A percentile compares a stretch with the other conserved stretches of the same genome.
Conservation (phyloP, 2,797 vertebrate species). For the Myripristis jacobus region DNA sequence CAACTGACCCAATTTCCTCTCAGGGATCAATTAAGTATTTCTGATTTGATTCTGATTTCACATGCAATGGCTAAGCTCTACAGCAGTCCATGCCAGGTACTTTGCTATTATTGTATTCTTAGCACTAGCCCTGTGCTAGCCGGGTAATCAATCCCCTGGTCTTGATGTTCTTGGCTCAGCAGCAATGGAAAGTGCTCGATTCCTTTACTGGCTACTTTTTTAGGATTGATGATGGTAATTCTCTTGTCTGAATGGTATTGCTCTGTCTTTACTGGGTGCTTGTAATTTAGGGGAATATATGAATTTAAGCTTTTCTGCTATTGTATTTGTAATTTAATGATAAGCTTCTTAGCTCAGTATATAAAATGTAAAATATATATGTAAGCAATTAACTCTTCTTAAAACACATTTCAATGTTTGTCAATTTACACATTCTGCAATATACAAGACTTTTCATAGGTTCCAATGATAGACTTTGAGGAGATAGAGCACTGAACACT, state of each 20-base stretch:
- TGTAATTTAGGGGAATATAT: too few relatives aligned
- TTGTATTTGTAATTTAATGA: too few relatives aligned
- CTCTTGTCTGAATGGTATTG: neutral
- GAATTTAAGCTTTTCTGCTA: too few relatives aligned
- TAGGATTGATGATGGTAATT: neutral
- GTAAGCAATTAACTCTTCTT: neutral
- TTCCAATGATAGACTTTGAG: neutral
- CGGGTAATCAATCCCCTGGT: neutral
- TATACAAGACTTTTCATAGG: neutral
- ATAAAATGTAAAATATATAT: neutral
- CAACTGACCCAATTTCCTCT: too few relatives aligned
- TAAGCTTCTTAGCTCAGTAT: neutral
- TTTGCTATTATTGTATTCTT: too few relatives aligned
- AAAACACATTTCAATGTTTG: neutral
- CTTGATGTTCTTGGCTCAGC: neutral
- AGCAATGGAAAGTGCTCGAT: neutral
- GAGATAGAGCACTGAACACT: constrained; percentile 51
- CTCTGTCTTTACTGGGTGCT: neutral
- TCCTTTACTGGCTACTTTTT: too few relatives aligned
- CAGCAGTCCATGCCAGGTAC: too few relatives aligned
- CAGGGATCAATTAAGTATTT: too few relatives aligned
- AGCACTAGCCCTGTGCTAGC: neutral
- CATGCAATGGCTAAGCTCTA: neutral
- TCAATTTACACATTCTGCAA: neutral
- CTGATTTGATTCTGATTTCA: too few relatives aligned